A percentile compares a stretch with the other conserved stretches of the same genome.
Evolutionary conservation across 1,140 invertebrate genomes (phyloP).

Genomic region (Potamilus streckersoni): DNA sequence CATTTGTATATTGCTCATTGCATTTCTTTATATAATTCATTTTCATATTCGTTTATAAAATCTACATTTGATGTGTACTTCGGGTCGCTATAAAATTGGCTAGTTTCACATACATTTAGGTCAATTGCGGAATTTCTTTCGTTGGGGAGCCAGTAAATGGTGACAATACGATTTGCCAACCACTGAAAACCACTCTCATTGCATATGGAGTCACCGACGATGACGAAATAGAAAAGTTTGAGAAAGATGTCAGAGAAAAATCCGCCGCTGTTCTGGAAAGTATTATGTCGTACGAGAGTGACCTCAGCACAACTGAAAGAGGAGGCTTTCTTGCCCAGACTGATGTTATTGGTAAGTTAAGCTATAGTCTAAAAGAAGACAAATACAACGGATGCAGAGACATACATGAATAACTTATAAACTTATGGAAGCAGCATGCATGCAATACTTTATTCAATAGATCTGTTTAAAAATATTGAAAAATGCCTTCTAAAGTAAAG

Average conservation of each 20-base stretch:
- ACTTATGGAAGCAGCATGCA: no score
- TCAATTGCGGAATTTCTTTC: conserved; percentile 30
- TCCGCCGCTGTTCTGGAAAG: conserved; percentile 30
- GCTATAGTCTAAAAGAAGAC: no score
- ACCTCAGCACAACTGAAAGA: conserved; percentile 26
- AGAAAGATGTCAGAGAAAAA: conserved; percentile 1
- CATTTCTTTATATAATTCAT: no score
- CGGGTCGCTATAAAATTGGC: no score
- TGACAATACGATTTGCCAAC: conserved; percentile 35
- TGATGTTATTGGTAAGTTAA: conserved; percentile 42
- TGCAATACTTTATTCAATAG: no score
- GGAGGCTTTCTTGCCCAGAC: conserved; percentile 42
- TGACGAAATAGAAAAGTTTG: conserved; percentile 8
- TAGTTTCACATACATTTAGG: neutral
- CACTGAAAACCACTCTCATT: conserved; percentile 34
- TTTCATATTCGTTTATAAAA: no score
- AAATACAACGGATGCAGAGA: no score
- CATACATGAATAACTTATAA: no score
- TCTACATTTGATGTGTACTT: no score
- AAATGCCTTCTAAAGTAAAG: no score
- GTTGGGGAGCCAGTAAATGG: conserved; percentile 39
- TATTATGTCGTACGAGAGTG: conserved; percentile 33
- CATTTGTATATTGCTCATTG: no score
- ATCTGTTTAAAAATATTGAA: no score
- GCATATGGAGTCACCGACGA: conserved; percentile 17